Base-by-base conservation (phyloP, 2,797 vertebrate genomes). In the Rhynchonycteris naso region DNA sequence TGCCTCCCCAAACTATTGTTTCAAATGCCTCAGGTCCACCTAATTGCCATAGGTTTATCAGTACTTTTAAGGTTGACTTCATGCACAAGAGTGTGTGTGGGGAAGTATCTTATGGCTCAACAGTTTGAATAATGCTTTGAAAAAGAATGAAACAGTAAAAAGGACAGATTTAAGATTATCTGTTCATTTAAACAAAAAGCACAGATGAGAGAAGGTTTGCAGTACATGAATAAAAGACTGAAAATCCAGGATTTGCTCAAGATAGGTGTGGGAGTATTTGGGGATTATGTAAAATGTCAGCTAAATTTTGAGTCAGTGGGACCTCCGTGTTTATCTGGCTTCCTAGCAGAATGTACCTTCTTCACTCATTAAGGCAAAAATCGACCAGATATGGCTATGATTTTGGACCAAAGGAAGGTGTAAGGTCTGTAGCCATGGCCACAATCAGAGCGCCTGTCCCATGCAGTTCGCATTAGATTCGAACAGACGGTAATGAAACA, bases 1-100 rank as follows among this genome's bases (percentile, higher is more conserved):
- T 72, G 85, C 50, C 79, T 74, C 65, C 1, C 0, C n/a, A 83
- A 63, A 87, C 35, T 35, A 86, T 63, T 96, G 92, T 83, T 88
- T 85, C 65, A 80, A 24, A 28, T 63, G 4, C 30, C 24, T 19
- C 15, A 38, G 79, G 79, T 88, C 78, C 85, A 74, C 82, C 81
- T 72, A 68, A 59, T 93, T 94, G 95, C 92, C 52, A 59, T 26
- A 76, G 76, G 92, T 50, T 66, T 50, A 30, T 65, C 19, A 8
- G 68, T 35, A 86, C 54, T 75, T 79, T 93, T 68, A 56, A 69
- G 78, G 28, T 38, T 96, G 92, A 87, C 68, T 90, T 87, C 63
- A 28, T 22, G 10, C 5, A n/a, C 35, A 93, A 35, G 30, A 63
- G 61, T 79, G 56, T 66, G 43, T 1, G 18, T n/a, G 68, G n/a